phyloP scores from a whole-genome alignment of 1,140 invertebrate genomes.

The Phortica variegata region DNA sequence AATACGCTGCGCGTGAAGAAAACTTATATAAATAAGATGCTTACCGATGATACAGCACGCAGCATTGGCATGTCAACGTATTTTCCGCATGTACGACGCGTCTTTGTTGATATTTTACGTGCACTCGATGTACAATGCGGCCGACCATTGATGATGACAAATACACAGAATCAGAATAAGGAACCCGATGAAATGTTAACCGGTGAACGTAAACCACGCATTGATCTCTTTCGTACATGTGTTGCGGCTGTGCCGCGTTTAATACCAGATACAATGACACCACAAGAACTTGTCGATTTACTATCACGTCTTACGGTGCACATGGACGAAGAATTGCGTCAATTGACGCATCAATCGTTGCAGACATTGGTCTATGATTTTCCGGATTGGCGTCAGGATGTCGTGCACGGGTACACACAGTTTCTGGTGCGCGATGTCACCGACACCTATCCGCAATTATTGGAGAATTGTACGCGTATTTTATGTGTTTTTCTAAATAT shows the following conservation, averaged over 20 bases:
- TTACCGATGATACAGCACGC: constrained; percentile 92
- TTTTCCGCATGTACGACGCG: constrained; percentile 91
- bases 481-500: constrained; percentile 87
- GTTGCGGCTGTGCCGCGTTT: constrained; percentile 96
- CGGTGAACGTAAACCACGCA: constrained; percentile 95
- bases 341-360: constrained; percentile 91
- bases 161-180: constrained; percentile 93
- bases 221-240: constrained; percentile 97
- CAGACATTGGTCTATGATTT: constrained; percentile 96
- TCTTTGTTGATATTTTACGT: constrained; percentile 93
- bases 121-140: constrained; percentile 97
- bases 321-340: constrained; percentile 88
- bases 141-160: constrained; percentile 91
- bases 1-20: constrained; percentile 94
- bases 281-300: constrained; percentile 90
- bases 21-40: constrained; percentile 93
- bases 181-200: constrained; percentile 95
- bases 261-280: constrained; percentile 95
- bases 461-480: constrained; percentile 94
- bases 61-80: constrained; percentile 96
- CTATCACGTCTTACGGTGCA: constrained; percentile 88
- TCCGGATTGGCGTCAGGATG: constrained; percentile 95
- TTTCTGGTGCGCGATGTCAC: constrained; percentile 91
- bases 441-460: constrained; percentile 82
- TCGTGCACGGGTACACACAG: constrained; percentile 90